These are phyloP conservation scores for Pristiophorus japonicus DNA, from an alignment of 2,113 vertebrate genomes.

Conservation along the genomic window DNA sequence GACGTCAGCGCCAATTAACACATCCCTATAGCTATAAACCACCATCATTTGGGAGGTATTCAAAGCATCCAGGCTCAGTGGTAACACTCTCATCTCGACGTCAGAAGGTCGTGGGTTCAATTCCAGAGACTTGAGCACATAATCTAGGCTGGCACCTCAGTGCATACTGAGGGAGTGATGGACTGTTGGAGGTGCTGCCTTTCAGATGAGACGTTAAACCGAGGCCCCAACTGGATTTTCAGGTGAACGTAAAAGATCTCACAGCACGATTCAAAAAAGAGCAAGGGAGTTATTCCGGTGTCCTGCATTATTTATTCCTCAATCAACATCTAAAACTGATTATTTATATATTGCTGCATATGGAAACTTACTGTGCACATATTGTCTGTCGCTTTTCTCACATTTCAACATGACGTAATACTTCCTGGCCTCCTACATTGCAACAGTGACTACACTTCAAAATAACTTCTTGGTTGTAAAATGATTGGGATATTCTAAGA, in stretches of 20 bases:
- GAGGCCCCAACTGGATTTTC: no score
- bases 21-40: neutral
- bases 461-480: no score
- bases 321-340: neutral
- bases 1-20: neutral
- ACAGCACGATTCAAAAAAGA: no score
- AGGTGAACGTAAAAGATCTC: no score
- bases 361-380: neutral
- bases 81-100: neutral
- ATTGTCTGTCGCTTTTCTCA: neutral
- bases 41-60: neutral
- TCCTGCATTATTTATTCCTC: no score
- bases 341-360: neutral
- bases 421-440: neutral
- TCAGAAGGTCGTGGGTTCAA: neutral
- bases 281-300: no score
- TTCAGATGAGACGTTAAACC: no score
- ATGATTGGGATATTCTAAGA: no score
- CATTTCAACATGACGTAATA: neutral
- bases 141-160: neutral
- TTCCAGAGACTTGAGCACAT: neutral
- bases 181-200: no score
- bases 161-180: no score
- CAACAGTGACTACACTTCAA: neutral
- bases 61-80: neutral